Percentiles rank a stretch among this genome's conserved stretches.
Conservation (phyloP, 2,113 vertebrate genomes). For the Pristiophorus japonicus region DNA sequence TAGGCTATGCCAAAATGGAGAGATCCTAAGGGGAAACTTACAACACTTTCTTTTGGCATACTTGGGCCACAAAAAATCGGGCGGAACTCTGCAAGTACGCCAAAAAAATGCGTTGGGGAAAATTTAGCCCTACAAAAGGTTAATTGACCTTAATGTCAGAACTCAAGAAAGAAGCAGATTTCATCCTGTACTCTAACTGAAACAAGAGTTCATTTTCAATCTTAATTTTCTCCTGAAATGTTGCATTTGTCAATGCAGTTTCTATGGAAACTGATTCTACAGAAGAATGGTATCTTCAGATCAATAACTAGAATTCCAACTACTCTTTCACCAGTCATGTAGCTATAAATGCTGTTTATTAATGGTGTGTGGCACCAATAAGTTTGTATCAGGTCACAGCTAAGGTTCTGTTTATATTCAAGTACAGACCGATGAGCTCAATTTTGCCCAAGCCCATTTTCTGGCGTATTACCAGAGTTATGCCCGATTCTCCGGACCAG, state of each 20-base stretch:
- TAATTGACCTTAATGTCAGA: background rate
- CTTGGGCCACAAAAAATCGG: too few species aligned
- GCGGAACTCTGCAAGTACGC: too few species aligned
- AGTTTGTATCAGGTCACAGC: background rate
- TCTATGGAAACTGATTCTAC: background rate
- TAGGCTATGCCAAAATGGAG: too few species aligned
- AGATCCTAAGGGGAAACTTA: too few species aligned
- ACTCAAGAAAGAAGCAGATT: background rate
- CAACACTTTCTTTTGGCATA: too few species aligned
- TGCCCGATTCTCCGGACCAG: too few species aligned
- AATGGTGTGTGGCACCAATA: background rate
- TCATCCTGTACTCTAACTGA: background rate
- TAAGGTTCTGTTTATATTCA: background rate
- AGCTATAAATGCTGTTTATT: background rate
- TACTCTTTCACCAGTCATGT: background rate
- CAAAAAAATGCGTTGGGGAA: too few species aligned
- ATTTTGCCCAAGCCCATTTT: too few species aligned
- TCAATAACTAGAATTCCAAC: background rate
- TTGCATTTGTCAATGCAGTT: slow-evolving; percentile 8
- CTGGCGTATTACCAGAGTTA: too few species aligned
- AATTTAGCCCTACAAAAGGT: too few species aligned
- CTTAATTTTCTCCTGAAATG: background rate
- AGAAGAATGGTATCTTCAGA: background rate
- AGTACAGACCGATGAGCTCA: background rate
- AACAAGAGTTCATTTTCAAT: background rate